phyloP scores from a whole-genome alignment of 1,140 invertebrate species.

The Drosophila azteca region DNA sequence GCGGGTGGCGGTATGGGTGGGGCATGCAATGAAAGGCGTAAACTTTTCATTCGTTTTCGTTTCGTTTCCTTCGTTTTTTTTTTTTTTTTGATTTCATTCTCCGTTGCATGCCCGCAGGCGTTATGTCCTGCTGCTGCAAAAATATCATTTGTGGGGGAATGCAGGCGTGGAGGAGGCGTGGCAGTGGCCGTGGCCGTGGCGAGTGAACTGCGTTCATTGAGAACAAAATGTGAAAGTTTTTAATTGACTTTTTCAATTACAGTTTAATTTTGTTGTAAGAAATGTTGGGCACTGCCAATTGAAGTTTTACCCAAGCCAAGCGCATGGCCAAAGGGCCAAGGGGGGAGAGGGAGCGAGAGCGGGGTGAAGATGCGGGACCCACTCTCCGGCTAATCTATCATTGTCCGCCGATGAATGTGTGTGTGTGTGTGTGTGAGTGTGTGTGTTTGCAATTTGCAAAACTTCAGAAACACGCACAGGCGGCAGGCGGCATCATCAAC shows the following conservation, averaged over 20 bases:
- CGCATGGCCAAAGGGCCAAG: not conserved
- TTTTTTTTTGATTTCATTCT: not conserved
- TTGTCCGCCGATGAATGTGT: conserved; percentile 56
- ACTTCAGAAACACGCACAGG: conserved; percentile 74
- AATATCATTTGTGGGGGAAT: conserved; percentile 21
- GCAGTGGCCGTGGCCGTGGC: conserved; percentile 11
- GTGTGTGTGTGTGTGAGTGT: conserved; percentile 15
- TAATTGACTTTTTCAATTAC: conserved; percentile 83
- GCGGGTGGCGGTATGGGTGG: not conserved
- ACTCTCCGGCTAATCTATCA: conserved; percentile 67
- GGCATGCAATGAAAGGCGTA: not conserved
- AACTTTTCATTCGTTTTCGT: conserved; percentile 37
- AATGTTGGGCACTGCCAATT: conserved; percentile 71
- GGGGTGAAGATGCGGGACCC: conserved; percentile 1
- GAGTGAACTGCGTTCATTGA: conserved; percentile 48
- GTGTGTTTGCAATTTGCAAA: conserved; percentile 72
- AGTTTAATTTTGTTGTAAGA: conserved; percentile 80
- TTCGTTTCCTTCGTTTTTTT: conserved; percentile 13
- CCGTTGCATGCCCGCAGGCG: conserved; percentile 38
- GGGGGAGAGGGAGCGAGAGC: no score
- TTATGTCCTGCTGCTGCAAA: conserved; percentile 32
- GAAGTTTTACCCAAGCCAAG: conserved; percentile 64
- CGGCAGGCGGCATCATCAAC: conserved; percentile 19
- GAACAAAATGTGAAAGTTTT: conserved; percentile 76
- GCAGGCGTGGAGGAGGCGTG: not conserved